Conservation (phyloP, 2,113 vertebrate species). For the Urocolius indicus region DNA sequence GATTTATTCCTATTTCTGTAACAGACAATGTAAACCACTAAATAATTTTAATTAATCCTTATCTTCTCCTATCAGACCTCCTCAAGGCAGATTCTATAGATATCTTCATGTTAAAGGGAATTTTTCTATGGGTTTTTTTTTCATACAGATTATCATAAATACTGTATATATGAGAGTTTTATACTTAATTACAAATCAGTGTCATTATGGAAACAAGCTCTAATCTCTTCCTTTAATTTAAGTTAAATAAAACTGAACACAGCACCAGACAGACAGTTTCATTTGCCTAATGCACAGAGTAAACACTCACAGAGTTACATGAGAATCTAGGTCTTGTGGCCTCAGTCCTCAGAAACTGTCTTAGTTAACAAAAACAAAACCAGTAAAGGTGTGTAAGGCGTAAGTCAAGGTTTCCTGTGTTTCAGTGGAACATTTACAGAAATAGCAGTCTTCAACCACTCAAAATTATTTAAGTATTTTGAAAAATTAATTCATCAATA, state of each 20-base stretch:
- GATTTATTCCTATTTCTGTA: neutral
- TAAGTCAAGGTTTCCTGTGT: neutral
- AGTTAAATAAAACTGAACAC: conserved; percentile 2
- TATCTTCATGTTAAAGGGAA: neutral
- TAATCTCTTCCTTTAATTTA: conserved; percentile 36
- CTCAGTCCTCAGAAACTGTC: neutral
- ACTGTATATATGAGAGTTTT: neutral
- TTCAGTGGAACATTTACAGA: neutral
- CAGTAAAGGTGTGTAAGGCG: neutral
- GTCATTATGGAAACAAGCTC: conserved; percentile 35
- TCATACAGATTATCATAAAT: neutral
- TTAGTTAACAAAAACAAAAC: neutral
- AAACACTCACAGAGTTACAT: neutral
- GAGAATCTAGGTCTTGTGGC: neutral
- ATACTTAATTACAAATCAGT: conserved; percentile 16
- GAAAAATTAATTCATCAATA: neutral
- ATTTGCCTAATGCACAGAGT: conserved; percentile 52
- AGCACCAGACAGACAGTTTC: neutral
- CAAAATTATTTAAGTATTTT: neutral
- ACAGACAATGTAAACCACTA: neutral
- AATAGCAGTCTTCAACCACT: neutral
- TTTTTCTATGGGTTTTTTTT: neutral
- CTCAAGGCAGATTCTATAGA: neutral
- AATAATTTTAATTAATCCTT: neutral
- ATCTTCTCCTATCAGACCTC: neutral